Evolutionary conservation across 2,888 invertebrate species (phyloP), one percentile per base, ranked within the genome.

Genomic region (Pammene fasciana): DNA sequence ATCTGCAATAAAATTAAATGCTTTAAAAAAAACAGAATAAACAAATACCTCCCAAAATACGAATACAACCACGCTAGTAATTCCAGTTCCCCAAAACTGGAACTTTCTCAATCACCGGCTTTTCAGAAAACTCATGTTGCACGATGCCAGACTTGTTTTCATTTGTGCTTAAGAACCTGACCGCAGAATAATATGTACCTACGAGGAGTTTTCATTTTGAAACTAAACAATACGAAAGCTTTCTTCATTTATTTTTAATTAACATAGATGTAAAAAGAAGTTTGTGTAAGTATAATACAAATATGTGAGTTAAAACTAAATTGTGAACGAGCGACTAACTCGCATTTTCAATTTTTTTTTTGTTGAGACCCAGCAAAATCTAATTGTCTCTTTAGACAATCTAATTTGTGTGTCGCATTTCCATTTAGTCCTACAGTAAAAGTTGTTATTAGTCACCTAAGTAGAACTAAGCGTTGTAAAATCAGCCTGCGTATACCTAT

Each of bases 171-270:
- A 43, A 36, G 16, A 14, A 46, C 55, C 34, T 34, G 16, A 4
- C 16, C 16, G 10, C 11, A 50, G n/a, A 18, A 18, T 14, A 13
- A 16, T 38, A 38, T 0, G n/a, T 34, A n/a, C n/a, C n/a, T n/a
- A 48, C 46, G 50, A 38, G 41, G 26, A 62, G 62, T 50, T 62
- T 62, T 52, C 7, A 62, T 62, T 41, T 18, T 8, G 14, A 52
- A 41, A n/a, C n/a, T 6, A 57, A 66, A 57, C 38, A 66, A 62
- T 41, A 62, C 38, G n/a, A 9, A 10, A 11, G 26, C 14, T 34
- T 59, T 26, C 11, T 55, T 57, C 38, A 11, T 57, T n/a, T 65
- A 14, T 50, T 57, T 57, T 56, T 56, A 46, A 65, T 66, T 26
- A 66, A 56, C 55, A 65, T n/a, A 38, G n/a, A 43, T 18, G 16